Percentiles rank a stretch among this genome's conserved stretches.
Evolutionary conservation across 1,140 invertebrate genomes (phyloP).

Genomic region (Ceratina calcarata): DNA sequence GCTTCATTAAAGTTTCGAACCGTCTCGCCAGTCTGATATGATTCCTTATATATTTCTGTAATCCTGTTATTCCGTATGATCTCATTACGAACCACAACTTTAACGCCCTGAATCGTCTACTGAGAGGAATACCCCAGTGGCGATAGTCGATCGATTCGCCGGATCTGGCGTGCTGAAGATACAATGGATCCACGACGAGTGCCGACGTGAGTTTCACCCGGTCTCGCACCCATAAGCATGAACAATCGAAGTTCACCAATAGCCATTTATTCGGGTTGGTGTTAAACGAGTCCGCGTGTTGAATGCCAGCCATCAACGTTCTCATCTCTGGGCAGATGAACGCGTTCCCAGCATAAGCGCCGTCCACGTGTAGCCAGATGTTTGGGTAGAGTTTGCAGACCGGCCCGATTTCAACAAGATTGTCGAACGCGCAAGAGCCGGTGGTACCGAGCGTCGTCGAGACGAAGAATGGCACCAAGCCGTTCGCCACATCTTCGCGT

Average conservation of each 20-base stretch:
- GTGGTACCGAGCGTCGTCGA: conserved; percentile 90
- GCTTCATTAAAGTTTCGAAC: conserved; percentile 89
- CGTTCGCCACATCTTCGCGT: conserved; percentile 88
- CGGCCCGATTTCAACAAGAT: conserved; percentile 89
- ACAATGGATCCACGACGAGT: conserved; percentile 95
- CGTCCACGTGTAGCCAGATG: conserved; percentile 88
- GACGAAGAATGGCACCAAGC: conserved; percentile 93
- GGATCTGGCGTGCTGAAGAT: conserved; percentile 90
- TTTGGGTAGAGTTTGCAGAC: conserved; percentile 86
- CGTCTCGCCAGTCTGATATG: conserved; percentile 93
- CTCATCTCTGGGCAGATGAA: conserved; percentile 93
- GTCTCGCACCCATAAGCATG: conserved; percentile 94
- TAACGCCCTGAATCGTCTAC: conserved; percentile 90
- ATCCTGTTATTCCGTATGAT: conserved; percentile 89
- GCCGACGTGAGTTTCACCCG: conserved; percentile 94
- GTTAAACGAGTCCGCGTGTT: conserved; percentile 94
- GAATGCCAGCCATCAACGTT: conserved; percentile 87
- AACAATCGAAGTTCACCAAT: conserved; percentile 94
- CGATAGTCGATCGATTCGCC: conserved; percentile 91
- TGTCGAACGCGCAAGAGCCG: conserved; percentile 91
- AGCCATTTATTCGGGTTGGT: conserved; percentile 97
- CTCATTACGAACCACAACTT: conserved; percentile 95
- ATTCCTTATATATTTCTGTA: conserved; percentile 92
- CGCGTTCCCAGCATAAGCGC: conserved; percentile 91
- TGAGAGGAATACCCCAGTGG: conserved; percentile 95